Conservation (phyloP, 2,797 vertebrate species). For the Phylloscopus collybita region DNA sequence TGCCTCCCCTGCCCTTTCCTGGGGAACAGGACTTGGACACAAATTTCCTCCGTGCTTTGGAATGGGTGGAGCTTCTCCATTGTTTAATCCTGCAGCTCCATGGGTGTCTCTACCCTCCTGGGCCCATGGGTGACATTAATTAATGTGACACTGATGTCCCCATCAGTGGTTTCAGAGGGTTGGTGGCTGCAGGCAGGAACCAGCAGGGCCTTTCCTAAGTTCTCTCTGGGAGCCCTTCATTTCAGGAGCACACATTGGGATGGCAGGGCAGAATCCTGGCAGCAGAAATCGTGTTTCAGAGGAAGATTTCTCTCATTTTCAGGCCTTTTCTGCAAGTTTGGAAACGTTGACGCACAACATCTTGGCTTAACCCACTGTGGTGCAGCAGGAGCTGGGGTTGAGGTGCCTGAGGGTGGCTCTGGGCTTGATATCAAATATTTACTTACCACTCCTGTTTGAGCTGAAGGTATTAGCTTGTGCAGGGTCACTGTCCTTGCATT, state of each 20-base stretch:
- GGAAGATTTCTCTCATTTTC: not conserved
- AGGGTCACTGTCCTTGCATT: fast-evolving
- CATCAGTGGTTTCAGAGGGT: not conserved
- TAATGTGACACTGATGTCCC: not conserved
- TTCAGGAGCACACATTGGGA: fast-evolving
- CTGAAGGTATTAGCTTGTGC: not conserved
- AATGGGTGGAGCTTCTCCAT: not conserved
- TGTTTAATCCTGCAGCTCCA: not conserved
- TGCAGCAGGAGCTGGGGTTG: not conserved
- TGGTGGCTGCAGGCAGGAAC: not conserved
- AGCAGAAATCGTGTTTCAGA: not conserved
- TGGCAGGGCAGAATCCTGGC: fast-evolving
- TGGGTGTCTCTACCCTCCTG: not conserved
- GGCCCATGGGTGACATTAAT: fast-evolving
- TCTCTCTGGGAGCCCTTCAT: not conserved
- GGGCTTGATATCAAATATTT: not conserved
- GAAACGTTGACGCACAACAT: not conserved
- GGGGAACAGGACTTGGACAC: not conserved
- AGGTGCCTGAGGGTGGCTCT: not conserved
- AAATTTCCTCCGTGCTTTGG: not conserved
- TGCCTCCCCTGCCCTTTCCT: not conserved
- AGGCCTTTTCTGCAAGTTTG: not conserved
- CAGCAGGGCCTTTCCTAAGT: not conserved
- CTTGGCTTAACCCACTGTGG: not conserved
- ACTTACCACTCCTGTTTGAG: not conserved